Evolutionary conservation across 2,113 vertebrate species (phyloP), one percentile per base, ranked within the genome.

Genomic region (Sinocyclocheilus anophthalmus): DNA sequence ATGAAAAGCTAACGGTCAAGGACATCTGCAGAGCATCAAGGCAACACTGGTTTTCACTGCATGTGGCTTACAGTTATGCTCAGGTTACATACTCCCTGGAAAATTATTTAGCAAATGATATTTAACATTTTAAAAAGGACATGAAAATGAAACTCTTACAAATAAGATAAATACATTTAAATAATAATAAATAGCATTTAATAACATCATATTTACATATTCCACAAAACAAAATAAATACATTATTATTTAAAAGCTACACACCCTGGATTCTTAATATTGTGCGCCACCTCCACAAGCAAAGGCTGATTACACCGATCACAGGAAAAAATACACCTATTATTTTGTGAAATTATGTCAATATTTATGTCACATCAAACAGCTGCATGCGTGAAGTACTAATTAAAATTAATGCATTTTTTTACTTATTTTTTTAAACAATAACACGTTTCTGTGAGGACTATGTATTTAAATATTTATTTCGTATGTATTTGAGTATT

Each of bases 1-100:
- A 93, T 93, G 91, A 92, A 92, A 91, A 90, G 91, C 90, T 88
- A 89, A 92, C 89, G 90, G 92, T 88, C 88, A 93, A 90, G 87
- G 89, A 91, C 76, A 20, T 89, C 33, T 55, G 85, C 79, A 88
- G 70, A 85, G 81, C 82, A 55, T 50, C 48, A 85, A 90, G 91
- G 86, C 70, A 81, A 80, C 83, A 69, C 72, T 86, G 42, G 78
- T 73, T 89, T 88, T 79, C 63, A 84, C 39, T 87, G 39, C 85
- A 69, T 30, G 61, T 10, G 26, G 24, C 50, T 77, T 30, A 55
- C 0, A 20, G 24, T 30, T 55, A 9, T 33, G 48, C 7, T 16
- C 12, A 81, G 76, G 73, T 77, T 77, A 53, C 24, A 11, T 77
- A 55, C 14, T 30, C 76, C 14, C 50, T 2, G 48, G 1, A 18